Evolutionary conservation across 30 jellyfish, hydroid and myxozoan genomes (phyloP).

Genomic region (Clytia hemisphaerica): DNA sequence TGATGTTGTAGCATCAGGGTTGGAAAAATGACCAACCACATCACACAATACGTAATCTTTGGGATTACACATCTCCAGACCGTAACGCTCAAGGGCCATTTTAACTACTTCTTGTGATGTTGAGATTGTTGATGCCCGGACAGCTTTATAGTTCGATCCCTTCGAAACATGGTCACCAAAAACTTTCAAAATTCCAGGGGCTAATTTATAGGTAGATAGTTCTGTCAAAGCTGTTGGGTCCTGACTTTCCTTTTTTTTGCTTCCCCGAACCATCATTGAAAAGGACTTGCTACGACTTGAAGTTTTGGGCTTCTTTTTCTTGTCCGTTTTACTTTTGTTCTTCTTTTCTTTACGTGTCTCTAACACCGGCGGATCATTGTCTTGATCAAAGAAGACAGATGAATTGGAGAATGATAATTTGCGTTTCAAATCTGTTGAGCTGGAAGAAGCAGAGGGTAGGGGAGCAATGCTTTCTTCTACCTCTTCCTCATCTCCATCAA

Average conservation of each 20-base stretch:
- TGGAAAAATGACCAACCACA: slow-evolving; percentile 84
- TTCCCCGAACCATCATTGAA: slow-evolving; percentile 13
- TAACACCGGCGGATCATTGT: slow-evolving; percentile 22
- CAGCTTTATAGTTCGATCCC: slow-evolving; percentile 95
- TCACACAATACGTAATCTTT: slow-evolving; percentile 81
- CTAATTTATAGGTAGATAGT: slow-evolving; percentile 78
- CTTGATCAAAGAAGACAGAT: slow-evolving; percentile 29
- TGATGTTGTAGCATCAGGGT: neutral
- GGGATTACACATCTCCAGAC: slow-evolving; percentile 57
- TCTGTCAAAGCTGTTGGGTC: slow-evolving; percentile 30
- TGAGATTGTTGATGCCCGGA: slow-evolving; percentile 91
- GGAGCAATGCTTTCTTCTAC: neutral
- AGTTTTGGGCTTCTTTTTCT: slow-evolving; percentile 3
- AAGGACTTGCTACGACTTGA: slow-evolving; percentile 19
- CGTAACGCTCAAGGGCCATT: slow-evolving; percentile 84
- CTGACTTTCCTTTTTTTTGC: slow-evolving; percentile 40
- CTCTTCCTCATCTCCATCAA: slow-evolving; percentile 1
- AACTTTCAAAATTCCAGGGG: slow-evolving; percentile 95
- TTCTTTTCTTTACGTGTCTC: neutral
- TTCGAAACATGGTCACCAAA: slow-evolving; percentile 95
- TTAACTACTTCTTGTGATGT: slow-evolving; percentile 81
- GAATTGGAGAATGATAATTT: slow-evolving; percentile 26
- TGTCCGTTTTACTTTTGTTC: too few species aligned
- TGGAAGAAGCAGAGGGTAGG: too few species aligned
- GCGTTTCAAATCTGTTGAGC: neutral